phyloP scores from a whole-genome alignment of 92 coral and sea anemone genomes.

The Epizoanthus fatuus region DNA sequence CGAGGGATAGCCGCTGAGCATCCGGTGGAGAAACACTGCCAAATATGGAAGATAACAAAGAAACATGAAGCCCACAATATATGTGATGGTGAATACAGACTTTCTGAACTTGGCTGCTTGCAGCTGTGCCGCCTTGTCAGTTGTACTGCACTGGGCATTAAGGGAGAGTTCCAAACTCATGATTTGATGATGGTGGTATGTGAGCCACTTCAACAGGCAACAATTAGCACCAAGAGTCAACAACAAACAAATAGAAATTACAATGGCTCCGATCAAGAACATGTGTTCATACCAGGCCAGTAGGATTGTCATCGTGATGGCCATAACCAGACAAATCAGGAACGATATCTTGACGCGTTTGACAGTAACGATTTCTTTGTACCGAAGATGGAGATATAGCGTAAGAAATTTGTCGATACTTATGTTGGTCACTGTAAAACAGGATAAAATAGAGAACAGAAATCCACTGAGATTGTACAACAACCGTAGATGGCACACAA shows the following conservation, averaged over 20 bases:
- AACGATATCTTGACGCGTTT: not conserved
- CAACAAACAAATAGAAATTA: conserved; percentile 18
- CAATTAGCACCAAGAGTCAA: too few species aligned
- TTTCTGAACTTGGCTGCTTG: too few species aligned
- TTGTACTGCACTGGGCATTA: too few species aligned
- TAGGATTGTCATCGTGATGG: conserved; percentile 2
- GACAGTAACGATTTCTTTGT: conserved; percentile 59
- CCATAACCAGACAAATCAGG: not conserved
- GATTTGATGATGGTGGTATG: too few species aligned
- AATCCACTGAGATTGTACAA: conserved; percentile 48
- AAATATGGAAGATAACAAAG: too few species aligned
- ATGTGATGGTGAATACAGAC: too few species aligned
- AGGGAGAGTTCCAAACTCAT: too few species aligned
- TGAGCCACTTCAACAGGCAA: too few species aligned
- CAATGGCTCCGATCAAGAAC: conserved; percentile 27
- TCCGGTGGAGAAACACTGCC: too few species aligned
- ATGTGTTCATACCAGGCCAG: conserved; percentile 3
- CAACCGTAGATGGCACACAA: conserved; percentile 50
- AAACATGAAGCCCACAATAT: too few species aligned
- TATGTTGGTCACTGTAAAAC: conserved; percentile 50
- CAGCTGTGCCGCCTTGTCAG: too few species aligned
- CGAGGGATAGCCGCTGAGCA: too few species aligned
- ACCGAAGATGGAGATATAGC: conserved; percentile 72
- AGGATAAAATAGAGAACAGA: conserved; percentile 58
- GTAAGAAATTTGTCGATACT: conserved; percentile 69